These are phyloP conservation scores for Oreochromis aureus DNA, from an alignment of 2,113 vertebrate genomes.

Conservation along the genomic window DNA sequence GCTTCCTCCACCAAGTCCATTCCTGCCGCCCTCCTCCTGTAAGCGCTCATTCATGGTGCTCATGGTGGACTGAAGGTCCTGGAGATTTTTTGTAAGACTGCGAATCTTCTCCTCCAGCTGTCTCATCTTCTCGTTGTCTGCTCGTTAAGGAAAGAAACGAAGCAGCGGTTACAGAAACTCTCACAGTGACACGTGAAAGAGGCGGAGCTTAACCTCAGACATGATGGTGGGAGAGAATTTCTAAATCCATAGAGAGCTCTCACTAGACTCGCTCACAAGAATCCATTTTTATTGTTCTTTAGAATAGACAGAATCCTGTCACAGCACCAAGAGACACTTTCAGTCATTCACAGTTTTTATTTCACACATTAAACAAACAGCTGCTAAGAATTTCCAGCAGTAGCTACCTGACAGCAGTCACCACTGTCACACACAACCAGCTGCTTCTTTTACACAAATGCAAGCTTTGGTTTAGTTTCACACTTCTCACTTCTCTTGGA, in stretches of 20 bases:
- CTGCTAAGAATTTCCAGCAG: background rate
- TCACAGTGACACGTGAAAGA: background rate
- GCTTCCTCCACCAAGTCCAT: background rate
- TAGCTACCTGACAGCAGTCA: background rate
- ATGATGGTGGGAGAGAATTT: background rate
- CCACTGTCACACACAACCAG: background rate
- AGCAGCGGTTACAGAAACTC: background rate
- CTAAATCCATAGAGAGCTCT: background rate
- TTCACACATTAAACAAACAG: background rate
- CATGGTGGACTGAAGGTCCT: slow-evolving; percentile 76
- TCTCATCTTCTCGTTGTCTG: slow-evolving; percentile 75
- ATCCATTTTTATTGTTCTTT: background rate
- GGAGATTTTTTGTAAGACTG: slow-evolving; percentile 78
- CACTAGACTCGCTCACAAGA: background rate
- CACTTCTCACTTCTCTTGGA: background rate
- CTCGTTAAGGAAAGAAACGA: slow-evolving; percentile 53
- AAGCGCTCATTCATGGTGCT: slow-evolving; percentile 69
- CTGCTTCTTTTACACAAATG: background rate
- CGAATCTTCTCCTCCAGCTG: slow-evolving; percentile 85
- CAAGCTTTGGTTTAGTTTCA: background rate
- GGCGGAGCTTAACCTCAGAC: background rate
- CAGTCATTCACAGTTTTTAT: background rate
- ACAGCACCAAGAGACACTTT: background rate
- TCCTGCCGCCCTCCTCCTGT: slow-evolving; percentile 59
- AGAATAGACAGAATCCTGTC: background rate